Percentiles rank a stretch among this genome's conserved stretches.
phyloP scores from a whole-genome alignment of 2,113 vertebrate genomes.

The Heterotilapia buettikoferi region DNA sequence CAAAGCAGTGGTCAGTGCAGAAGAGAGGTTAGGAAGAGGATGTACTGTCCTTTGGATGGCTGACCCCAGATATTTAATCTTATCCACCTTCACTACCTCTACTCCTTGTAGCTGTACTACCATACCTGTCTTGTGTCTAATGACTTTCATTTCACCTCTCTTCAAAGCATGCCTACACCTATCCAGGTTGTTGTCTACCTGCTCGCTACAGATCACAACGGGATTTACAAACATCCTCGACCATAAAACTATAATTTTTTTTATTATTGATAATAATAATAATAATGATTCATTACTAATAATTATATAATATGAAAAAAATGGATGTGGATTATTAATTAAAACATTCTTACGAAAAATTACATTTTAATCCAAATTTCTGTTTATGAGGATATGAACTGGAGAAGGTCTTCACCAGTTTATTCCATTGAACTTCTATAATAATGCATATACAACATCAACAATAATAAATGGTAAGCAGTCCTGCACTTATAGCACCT shows the following conservation, averaged over 20 bases:
- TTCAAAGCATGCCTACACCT: not conserved
- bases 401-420: not conserved
- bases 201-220: not conserved
- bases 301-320: not conserved
- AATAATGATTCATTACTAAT: accelerated
- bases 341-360: accelerated
- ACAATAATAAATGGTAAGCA: not conserved
- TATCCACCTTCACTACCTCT: not conserved
- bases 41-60: not conserved
- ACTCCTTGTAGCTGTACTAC: not conserved
- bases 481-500: not conserved
- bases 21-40: not conserved
- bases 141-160: not conserved
- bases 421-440: not conserved
- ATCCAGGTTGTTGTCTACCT: not conserved
- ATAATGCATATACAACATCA: not conserved
- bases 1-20: accelerated
- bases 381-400: not conserved
- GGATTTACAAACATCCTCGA: not conserved
- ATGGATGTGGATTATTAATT: not conserved
- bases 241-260: not conserved
- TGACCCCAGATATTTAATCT: not conserved
- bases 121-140: not conserved
- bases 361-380: accelerated
- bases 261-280: not conserved